Evolutionary conservation across 2,113 vertebrate species (phyloP), one percentile per base, ranked within the genome.

Genomic region (Verasper variegatus): DNA sequence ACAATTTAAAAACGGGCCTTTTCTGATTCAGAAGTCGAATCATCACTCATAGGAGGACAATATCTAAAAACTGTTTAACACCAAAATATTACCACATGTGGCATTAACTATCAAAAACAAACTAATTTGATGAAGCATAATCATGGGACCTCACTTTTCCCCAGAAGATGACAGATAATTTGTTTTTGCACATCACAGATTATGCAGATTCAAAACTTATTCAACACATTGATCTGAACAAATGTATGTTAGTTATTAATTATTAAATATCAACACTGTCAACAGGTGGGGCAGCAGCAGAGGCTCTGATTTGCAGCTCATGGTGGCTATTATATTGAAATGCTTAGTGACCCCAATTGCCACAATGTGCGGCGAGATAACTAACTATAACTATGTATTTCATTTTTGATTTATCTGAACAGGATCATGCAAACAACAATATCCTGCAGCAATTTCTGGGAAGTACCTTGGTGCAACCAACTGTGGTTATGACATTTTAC

Each of bases 121-220:
- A 49, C 20, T 71, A n/a, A 71, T 75, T 67, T 54, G 14, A 81
- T 71, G 68, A 18, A 45, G 23, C 27, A 14, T 55, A 49, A 69
- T 76, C 45, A 69, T 37, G 68, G 24, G 52, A 79, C n/a, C 15
- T 18, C 0, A 2, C 55, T 18, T 45, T 62, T 62, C 12, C 20
- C 52, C 55, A 20, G 47, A 66, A 61, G 14, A 27, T 59, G 42
- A 74, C 55, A 5, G 24, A 24, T 56, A 0, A 64, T 64, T 37
- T 40, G 4, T 57, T 70, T 71, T 58, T 63, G 18, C 45, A 54
- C 11, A 52, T 58, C 40, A 55, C 37, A 27, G 3, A 62, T 64
- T 64, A 20, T 31, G 26, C 21, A 21, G 21, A 59, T 49, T 52
- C n/a, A 52, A 17, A 51, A 20, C 18, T 14, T 45, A 45, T 45